Evolutionary conservation across 2,113 vertebrate species (phyloP).

Genomic region (Strix aluco): DNA sequence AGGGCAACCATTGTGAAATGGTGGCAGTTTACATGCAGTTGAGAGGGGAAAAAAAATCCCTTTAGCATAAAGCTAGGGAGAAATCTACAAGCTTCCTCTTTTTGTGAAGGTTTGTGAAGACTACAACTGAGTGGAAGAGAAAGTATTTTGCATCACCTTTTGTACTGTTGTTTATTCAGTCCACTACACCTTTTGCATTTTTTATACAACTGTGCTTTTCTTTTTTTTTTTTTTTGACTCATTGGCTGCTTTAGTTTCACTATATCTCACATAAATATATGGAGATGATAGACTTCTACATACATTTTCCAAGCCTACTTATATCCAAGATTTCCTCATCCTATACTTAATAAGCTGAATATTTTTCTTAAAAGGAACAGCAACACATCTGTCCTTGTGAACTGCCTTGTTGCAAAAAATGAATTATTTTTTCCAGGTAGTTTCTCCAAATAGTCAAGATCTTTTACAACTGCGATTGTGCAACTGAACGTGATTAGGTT

Average conservation of each 20-base stretch:
- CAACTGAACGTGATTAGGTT: background rate
- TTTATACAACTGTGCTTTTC: rapidly evolving
- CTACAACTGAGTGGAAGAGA: background rate
- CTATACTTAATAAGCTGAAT: background rate
- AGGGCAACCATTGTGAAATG: background rate
- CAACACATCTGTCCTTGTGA: background rate
- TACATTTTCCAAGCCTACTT: background rate
- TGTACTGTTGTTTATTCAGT: background rate
- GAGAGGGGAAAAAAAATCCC: background rate
- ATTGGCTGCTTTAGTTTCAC: background rate
- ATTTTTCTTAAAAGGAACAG: background rate
- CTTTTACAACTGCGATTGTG: background rate
- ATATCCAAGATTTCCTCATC: background rate
- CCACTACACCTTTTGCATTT: background rate
- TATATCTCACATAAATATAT: background rate
- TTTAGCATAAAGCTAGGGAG: background rate
- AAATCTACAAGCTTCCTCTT: background rate
- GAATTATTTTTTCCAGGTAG: background rate
- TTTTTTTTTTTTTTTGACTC: background rate
- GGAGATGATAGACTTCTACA: background rate
- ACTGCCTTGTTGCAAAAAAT: background rate
- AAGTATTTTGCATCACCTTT: background rate
- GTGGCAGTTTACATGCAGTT: background rate
- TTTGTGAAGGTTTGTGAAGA: background rate
- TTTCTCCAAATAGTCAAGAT: background rate